Evolutionary conservation across 2,113 vertebrate species (phyloP).

Genomic region (Pangasianodon hypophthalmus): DNA sequence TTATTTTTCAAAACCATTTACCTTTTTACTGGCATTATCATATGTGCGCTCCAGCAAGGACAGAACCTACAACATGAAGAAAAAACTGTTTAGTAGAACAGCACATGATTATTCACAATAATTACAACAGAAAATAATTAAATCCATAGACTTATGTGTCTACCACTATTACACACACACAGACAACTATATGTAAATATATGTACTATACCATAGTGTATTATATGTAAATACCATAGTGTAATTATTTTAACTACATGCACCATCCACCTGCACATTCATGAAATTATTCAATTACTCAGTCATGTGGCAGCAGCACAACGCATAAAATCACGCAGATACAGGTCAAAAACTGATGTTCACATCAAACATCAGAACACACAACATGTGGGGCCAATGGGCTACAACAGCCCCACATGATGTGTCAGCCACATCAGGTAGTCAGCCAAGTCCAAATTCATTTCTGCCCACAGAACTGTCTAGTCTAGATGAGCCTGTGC

Average conservation of each 20-base stretch:
- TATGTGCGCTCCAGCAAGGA: constrained; percentile 80
- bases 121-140: not conserved
- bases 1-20: constrained; percentile 51
- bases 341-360: not conserved
- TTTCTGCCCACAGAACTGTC: not conserved
- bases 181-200: not conserved
- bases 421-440: not conserved
- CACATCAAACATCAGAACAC: not conserved
- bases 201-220: not conserved
- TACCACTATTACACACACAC: not conserved
- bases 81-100: constrained; percentile 14
- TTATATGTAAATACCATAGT: not conserved
- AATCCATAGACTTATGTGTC: not conserved
- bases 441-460: not conserved
- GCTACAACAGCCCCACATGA: not conserved
- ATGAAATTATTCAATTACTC: not conserved
- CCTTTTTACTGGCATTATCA: constrained; percentile 68
- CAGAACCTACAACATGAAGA: constrained; percentile 77
- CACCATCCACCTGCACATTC: not conserved
- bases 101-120: not conserved
- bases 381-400: not conserved
- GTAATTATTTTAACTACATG: not conserved
- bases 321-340: not conserved
- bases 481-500: not conserved
- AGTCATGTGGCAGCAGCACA: not conserved